Evolutionary conservation across 2,888 invertebrate genomes (phyloP).

Genomic region (Acleris sparsana): DNA sequence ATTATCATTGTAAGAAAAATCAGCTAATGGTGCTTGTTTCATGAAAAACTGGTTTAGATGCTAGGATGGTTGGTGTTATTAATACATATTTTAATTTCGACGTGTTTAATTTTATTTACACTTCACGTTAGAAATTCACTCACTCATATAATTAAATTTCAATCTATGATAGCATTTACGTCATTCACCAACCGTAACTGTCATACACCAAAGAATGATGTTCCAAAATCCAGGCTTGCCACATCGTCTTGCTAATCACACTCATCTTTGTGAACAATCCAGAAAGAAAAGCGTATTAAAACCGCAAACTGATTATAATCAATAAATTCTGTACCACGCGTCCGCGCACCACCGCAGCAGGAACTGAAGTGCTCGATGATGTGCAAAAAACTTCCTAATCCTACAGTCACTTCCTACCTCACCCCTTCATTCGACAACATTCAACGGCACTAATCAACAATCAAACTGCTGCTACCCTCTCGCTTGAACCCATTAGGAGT

Average conservation of each 20-base stretch:
- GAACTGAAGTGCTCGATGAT: constrained; percentile 57
- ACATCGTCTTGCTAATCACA: constrained; percentile 49
- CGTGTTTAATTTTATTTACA: no score
- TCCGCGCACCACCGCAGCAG: constrained; percentile 49
- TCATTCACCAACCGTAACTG: constrained; percentile 47
- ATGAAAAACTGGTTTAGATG: no score
- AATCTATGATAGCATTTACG: not conserved
- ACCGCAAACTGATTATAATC: not conserved
- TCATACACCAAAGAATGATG: constrained; percentile 44
- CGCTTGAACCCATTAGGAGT: constrained; percentile 16
- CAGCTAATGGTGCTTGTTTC: no score
- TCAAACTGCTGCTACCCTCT: constrained; percentile 16
- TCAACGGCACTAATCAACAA: constrained; percentile 19
- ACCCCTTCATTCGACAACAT: constrained; percentile 50
- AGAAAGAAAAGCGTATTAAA: constrained; percentile 38
- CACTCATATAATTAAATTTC: no score
- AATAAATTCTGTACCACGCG: constrained; percentile 40
- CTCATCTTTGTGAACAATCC: constrained; percentile 49
- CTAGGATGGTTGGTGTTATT: no score
- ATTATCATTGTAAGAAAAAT: no score
- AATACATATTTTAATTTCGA: no score
- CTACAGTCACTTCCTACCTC: constrained; percentile 58
- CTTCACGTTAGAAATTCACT: no score
- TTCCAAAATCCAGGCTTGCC: constrained; percentile 51
- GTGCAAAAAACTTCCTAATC: constrained; percentile 62